Evolutionary conservation across 2,888 invertebrate genomes (phyloP), one percentile per base, ranked within the genome.

Genomic region (Aphidoletes aphidimyza): DNA sequence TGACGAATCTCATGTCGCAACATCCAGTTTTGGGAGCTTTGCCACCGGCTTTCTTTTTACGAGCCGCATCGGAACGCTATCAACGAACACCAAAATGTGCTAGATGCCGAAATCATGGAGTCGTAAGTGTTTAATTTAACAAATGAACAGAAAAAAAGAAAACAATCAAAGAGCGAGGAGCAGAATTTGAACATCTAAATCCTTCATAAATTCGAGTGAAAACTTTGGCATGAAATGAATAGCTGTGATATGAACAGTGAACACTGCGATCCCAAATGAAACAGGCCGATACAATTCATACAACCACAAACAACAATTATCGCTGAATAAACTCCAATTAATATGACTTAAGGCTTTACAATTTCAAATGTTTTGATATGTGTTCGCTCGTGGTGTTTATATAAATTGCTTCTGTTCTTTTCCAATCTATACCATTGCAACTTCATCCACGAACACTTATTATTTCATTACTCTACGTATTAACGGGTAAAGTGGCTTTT

Each of bases 1-100:
- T 96, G 90, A 94, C 95, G 86, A 94, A 95, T 89, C 90, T 96
- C 88, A 96, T 96, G 92, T 95, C 95, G 87, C 96, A 96, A 88
- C 94, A 94, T 89, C 95, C 95, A 59, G 96, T 96, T 86, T 89
- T 96, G 89, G 95, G 95, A 47, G 94, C 94, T 0, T 89, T 95
- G 87, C 96, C 96, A 83, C 96, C 96, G 86, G 94, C 94, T n/a
- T 96, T 96, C 90, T 96, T 97, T 90, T 91, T 96, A 85, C 92
- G 96, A 87, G 96, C 96, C 85, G 96, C 96, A 85, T 95, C 95
- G 34, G 98, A 98, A 89, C 93, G 98, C 88, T 98, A 97, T 90
- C 98, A 98, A 90, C 92, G 98, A 87, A 98, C 98, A 26, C 98
- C 98, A 59, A 98, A 98, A 91, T 98, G 98, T 91, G 98, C 98